phyloP scores from a whole-genome alignment of 2,113 vertebrate species.

The Morone saxatilis region DNA sequence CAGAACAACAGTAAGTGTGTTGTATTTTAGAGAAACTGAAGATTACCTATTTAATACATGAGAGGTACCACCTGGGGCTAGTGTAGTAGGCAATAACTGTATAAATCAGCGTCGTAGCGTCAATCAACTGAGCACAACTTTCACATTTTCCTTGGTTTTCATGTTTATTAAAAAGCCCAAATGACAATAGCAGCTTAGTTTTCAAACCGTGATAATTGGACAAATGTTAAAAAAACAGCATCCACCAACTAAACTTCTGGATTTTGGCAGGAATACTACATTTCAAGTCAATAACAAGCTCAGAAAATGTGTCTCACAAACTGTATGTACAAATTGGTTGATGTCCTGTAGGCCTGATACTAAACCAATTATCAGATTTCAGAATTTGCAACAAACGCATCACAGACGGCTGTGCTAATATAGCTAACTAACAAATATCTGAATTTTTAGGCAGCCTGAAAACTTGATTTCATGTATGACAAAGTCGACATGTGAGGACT shows the following conservation, averaged over 20 bases:
- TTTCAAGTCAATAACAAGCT: slow-evolving; percentile 19
- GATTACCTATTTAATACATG: not conserved
- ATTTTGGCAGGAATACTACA: slow-evolving; percentile 17
- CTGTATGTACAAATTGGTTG: slow-evolving; percentile 1
- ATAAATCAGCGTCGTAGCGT: slow-evolving; percentile 8
- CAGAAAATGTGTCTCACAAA: not conserved
- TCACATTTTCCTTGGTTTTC: slow-evolving; percentile 28
- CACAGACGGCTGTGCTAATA: not conserved
- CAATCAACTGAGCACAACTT: slow-evolving; percentile 4
- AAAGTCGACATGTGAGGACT: slow-evolving; percentile 15
- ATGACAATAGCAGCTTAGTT: slow-evolving; percentile 6
- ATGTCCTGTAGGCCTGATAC: not conserved
- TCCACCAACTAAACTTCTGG: not conserved
- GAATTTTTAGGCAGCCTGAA: not conserved
- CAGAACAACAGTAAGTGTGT: not conserved
- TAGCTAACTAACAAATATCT: not conserved
- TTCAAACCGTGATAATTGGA: slow-evolving; percentile 32
- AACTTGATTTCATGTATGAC: slow-evolving; percentile 4
- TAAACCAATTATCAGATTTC: slow-evolving; percentile 11
- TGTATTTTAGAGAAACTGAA: not conserved
- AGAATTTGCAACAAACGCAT: not conserved
- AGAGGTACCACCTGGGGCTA: not conserved
- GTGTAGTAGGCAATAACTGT: not conserved
- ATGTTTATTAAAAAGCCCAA: slow-evolving; percentile 23
- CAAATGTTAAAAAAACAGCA: slow-evolving; percentile 25